Conservation (phyloP, 2,113 vertebrate species). For the Callocephalon fimbriatum region DNA sequence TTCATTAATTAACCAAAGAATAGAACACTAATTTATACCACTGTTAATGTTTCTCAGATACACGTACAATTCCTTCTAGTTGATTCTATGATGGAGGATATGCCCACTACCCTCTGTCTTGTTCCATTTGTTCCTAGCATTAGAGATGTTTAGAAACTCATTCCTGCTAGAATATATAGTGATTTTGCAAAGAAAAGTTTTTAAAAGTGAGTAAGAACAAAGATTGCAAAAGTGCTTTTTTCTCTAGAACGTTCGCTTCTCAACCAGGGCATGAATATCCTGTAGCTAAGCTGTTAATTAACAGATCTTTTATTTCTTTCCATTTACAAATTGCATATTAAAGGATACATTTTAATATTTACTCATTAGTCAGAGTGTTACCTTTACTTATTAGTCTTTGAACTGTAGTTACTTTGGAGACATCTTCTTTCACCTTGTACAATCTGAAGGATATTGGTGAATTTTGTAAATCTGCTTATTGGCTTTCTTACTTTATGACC, state of each 20-base stretch:
- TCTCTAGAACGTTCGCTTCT: background rate
- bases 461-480: background rate
- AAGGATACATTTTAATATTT: background rate
- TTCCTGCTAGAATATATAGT: background rate
- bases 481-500: background rate
- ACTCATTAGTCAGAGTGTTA: background rate
- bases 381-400: background rate
- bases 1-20: background rate
- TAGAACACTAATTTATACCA: background rate
- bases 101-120: background rate
- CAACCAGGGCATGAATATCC: background rate
- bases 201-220: background rate
- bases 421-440: background rate
- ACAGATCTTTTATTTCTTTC: background rate
- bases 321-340: background rate
- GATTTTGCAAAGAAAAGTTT: background rate
- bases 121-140: background rate
- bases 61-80: background rate
- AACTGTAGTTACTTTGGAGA: background rate
- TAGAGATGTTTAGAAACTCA: background rate
- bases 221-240: background rate
- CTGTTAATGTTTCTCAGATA: background rate
- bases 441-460: background rate
- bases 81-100: background rate
- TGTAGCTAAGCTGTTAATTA: background rate